Evolutionary conservation across 2,888 invertebrate genomes (phyloP).

Genomic region (Xanthia icteritia): DNA sequence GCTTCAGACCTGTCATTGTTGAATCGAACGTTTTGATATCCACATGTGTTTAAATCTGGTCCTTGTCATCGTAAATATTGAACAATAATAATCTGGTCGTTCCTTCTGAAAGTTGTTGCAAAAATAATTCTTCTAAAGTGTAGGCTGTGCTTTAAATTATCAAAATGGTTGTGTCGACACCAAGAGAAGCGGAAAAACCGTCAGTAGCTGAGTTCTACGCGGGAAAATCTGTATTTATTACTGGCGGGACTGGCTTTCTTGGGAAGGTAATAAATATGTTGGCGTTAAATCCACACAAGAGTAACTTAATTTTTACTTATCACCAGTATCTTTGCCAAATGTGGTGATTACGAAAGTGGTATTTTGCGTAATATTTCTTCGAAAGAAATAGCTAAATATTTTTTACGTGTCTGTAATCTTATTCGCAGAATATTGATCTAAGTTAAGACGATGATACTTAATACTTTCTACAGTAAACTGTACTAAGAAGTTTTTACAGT

Average conservation of each 20-base stretch:
- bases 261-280: slow-evolving; percentile 91
- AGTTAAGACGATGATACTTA: too few species aligned
- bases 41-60: slow-evolving; percentile 9
- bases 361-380: too few species aligned
- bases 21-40: background rate
- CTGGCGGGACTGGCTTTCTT: slow-evolving; percentile 95
- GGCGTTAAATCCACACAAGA: background rate
- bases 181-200: background rate
- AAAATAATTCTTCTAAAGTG: background rate
- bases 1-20: slow-evolving; percentile 28
- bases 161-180: slow-evolving; percentile 38
- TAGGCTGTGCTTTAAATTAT: background rate
- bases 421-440: too few species aligned
- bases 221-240: slow-evolving; percentile 92
- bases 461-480: too few species aligned
- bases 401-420: too few species aligned
- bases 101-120: background rate
- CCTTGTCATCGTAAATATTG: fast-evolving
- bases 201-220: slow-evolving; percentile 89
- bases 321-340: background rate
- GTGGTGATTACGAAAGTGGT: background rate
- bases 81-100: background rate
- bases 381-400: too few species aligned
- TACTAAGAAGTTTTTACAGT: too few species aligned
- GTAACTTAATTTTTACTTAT: background rate